These are phyloP conservation scores for Plumapathes pennacea DNA, from an alignment of 92 coral and sea anemone genomes.

Conservation along the genomic window DNA sequence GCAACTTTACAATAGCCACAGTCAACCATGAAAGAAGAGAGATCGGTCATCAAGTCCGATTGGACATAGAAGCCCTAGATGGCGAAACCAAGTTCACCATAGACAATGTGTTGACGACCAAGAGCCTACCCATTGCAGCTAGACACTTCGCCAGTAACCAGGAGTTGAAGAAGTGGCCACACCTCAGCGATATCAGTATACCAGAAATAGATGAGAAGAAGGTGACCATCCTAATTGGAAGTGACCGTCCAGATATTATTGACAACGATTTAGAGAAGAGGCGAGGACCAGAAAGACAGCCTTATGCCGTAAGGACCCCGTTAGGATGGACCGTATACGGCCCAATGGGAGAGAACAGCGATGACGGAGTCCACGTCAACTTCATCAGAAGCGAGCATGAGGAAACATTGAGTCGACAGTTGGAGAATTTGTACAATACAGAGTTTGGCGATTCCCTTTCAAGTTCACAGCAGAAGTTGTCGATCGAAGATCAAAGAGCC, in stretches of 20 bases:
- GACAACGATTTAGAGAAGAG: constrained; percentile 47
- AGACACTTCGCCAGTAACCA: constrained; percentile 49
- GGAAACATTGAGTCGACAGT: constrained; percentile 30
- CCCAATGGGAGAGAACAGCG: constrained; percentile 34
- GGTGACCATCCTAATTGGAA: constrained; percentile 58
- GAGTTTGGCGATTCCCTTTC: constrained; percentile 35
- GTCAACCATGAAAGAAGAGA: constrained; percentile 31
- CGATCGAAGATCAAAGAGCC: constrained; percentile 61
- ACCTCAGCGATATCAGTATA: constrained; percentile 42
- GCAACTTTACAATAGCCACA: constrained; percentile 48
- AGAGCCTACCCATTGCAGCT: constrained; percentile 41
- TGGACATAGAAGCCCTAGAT: constrained; percentile 47
- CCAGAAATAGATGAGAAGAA: constrained; percentile 43
- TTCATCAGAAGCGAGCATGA: constrained; percentile 25
- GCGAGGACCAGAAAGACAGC: constrained; percentile 48
- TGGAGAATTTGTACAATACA: constrained; percentile 57
- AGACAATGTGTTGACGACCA: constrained; percentile 46
- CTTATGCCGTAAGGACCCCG: constrained; percentile 56
- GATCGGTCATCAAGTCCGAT: constrained; percentile 45
- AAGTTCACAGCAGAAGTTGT: constrained; percentile 15
- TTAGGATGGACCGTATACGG: constrained; percentile 76
- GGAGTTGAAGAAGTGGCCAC: constrained; percentile 61
- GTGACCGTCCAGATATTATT: constrained; percentile 59
- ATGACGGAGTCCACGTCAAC: constrained; percentile 17
- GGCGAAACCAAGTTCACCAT: constrained; percentile 53